These are phyloP conservation scores for Drosophila persimilis DNA, from an alignment of 1,140 invertebrate genomes.

Conservation along the genomic window DNA sequence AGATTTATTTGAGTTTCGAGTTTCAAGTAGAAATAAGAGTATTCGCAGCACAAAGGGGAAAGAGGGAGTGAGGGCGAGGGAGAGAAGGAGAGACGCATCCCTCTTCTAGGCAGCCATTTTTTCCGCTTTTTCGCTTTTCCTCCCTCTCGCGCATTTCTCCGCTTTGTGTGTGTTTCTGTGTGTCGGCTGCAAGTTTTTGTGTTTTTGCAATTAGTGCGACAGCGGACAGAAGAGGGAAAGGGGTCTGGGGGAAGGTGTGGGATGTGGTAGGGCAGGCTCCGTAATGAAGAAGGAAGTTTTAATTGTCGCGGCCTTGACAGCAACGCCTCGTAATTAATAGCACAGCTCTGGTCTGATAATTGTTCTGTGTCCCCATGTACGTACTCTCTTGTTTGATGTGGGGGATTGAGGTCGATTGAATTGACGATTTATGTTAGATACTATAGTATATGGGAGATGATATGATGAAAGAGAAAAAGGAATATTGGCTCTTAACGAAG, in stretches of 20 bases:
- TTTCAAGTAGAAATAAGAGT: slow-evolving; percentile 49
- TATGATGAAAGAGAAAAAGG: no score
- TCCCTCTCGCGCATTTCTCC: slow-evolving; percentile 37
- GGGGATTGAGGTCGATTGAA: not conserved
- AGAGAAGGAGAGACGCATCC: slow-evolving; percentile 35
- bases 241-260: not conserved
- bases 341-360: slow-evolving; percentile 35
- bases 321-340: slow-evolving; percentile 62
- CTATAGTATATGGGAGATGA: no score
- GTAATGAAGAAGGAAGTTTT: slow-evolving; percentile 73
- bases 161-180: slow-evolving; percentile 34
- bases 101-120: slow-evolving; percentile 44
- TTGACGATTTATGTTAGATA: no score
- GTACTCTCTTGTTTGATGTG: no score
- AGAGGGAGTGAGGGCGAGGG: slow-evolving; percentile 23
- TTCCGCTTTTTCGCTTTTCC: slow-evolving; percentile 18
- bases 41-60: slow-evolving; percentile 15
- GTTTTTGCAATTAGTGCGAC: slow-evolving; percentile 76
- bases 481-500: no score
- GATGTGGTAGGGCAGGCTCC: slow-evolving; percentile 31
- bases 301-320: slow-evolving; percentile 73
- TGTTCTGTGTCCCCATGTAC: slow-evolving; percentile 26
- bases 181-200: slow-evolving; percentile 66
- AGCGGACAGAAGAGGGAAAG: slow-evolving; percentile 19
- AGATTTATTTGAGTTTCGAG: slow-evolving; percentile 79